Base-by-base conservation (phyloP, 2,797 vertebrate species). In the Mus minutoides region DNA sequence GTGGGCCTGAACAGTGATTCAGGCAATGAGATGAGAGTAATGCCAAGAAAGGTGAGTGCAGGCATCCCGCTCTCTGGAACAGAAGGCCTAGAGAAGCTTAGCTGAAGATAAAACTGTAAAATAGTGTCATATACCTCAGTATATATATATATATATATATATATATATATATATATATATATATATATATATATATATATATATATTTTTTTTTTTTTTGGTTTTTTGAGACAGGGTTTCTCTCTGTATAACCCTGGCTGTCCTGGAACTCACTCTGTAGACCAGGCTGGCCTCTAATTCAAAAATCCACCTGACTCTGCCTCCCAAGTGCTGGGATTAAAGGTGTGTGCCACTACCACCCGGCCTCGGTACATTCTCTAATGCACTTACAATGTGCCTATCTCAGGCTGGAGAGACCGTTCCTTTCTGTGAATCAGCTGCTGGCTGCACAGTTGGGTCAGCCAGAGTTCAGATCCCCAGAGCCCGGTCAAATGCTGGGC, bases 41-140 rank as follows among this genome's bases (percentile, higher is more conserved):
- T 77, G 37, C 22, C 79, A 91, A 94, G n/a, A 67, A 87, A 93
- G 94, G 69, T 89, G 52, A 52, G 58, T 87, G 52, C 43, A 52
- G 13, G 90, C 56, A 77, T 34, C 60, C 24, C 2, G 2, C 12
- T 77, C 11, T 88, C 96, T 75, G 62, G 34, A 76, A 87, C 95
- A 76, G 43, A 60, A 19, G 26, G 14, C 16, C 31, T n/a, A n/a
- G 26, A 64, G 31, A 60, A 60, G 62, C 49, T 76, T 83, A 78
- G 73, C 54, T 88, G 67, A 91, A 37, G 80, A 60, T 37, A 49
- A 1, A 46, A 9, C 24, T 85, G 76, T 37, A n/a, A 0, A 31
- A 9, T n/a, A 24, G 9, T 76, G 52, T 80, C 64, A 24, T 10
- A 37, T 62, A 58, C 29, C 22, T 31, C 69, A 43, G n/a, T n/a